phyloP scores from a whole-genome alignment of 2,113 vertebrate genomes.

The Phalacrocorax aristotelis region DNA sequence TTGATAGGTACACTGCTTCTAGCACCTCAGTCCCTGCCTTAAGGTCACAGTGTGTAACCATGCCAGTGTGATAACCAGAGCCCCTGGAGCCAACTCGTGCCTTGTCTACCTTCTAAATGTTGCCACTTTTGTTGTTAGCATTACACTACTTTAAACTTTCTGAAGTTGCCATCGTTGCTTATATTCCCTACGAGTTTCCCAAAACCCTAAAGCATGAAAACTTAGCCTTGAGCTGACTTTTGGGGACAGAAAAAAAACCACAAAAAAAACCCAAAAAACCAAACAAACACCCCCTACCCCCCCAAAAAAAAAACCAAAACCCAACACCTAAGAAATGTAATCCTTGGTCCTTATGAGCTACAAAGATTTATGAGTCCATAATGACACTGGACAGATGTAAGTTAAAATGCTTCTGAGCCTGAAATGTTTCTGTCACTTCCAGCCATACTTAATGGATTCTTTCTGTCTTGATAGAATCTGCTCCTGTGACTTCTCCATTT shows the following conservation, averaged over 20 bases:
- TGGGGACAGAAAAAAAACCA: background rate
- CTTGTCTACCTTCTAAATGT: background rate
- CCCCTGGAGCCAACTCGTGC: background rate
- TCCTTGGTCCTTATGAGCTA: background rate
- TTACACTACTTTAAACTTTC: background rate
- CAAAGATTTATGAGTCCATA: conserved; percentile 12
- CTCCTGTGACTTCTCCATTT: background rate
- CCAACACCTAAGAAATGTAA: background rate
- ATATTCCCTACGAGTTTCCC: background rate
- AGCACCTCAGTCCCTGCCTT: background rate
- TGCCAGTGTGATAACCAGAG: background rate
- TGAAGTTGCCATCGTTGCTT: background rate
- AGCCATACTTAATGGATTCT: background rate
- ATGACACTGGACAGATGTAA: background rate
- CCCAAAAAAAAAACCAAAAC: no score
- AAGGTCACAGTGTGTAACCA: background rate
- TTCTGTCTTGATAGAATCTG: background rate
- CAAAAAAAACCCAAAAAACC: no score
- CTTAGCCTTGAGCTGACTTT: background rate
- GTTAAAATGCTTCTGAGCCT: background rate
- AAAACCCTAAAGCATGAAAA: background rate
- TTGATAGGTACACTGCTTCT: background rate
- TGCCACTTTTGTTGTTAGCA: background rate
- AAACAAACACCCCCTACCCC: no score
- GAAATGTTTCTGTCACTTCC: conserved; percentile 2